These are phyloP conservation scores for Cygnus olor DNA, from an alignment of 2,797 vertebrate genomes.

Conservation along the genomic window DNA sequence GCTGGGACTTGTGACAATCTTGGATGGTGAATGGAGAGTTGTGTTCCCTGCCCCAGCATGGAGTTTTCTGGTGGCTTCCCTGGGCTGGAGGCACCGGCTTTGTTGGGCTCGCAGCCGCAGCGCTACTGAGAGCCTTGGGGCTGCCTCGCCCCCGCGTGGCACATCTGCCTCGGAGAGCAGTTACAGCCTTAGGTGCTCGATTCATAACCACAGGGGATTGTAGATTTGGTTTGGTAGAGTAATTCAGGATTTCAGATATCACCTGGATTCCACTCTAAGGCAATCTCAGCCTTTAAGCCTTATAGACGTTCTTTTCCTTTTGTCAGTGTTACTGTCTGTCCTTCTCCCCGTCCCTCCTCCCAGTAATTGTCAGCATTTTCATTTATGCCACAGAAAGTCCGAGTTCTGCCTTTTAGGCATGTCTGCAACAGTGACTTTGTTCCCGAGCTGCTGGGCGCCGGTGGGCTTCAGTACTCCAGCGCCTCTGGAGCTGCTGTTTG, in stretches of 20 bases:
- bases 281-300: background rate
- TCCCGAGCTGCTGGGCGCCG: background rate
- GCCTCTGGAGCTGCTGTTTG: background rate
- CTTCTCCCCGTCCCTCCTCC: background rate
- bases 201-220: background rate
- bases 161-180: background rate
- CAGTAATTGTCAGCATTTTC: background rate
- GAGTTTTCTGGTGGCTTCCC: background rate
- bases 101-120: background rate
- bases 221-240: background rate
- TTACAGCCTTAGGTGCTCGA: background rate
- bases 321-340: background rate
- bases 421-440: background rate
- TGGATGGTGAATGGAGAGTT: background rate
- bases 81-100: background rate
- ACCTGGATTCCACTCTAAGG: background rate
- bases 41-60: accelerated
- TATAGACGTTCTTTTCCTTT: background rate
- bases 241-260: background rate
- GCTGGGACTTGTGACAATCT: background rate
- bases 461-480: background rate
- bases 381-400: background rate
- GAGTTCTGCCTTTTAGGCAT: background rate
- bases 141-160: accelerated
- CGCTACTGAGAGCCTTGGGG: background rate